Evolutionary conservation across 2,888 invertebrate genomes (phyloP).

Genomic region (Alloscopus bannaensis): DNA sequence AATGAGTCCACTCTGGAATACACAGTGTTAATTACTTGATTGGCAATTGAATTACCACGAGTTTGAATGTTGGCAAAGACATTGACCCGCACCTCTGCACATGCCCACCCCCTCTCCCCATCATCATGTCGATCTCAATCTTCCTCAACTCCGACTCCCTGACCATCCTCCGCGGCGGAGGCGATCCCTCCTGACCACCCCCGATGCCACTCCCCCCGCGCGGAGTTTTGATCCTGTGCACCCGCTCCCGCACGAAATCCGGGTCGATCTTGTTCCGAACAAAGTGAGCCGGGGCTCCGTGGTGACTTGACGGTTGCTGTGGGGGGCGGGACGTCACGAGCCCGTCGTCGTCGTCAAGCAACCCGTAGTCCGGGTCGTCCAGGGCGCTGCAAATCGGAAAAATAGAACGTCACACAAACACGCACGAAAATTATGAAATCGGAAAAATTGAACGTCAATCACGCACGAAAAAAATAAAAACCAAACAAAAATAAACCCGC

Average conservation of each 20-base stretch:
- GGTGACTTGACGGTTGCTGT: no score
- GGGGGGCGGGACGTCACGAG: slow-evolving; percentile 14
- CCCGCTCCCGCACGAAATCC: slow-evolving; percentile 68
- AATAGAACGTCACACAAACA: slow-evolving; percentile 3
- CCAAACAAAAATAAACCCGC: not conserved
- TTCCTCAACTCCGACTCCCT: slow-evolving; percentile 61
- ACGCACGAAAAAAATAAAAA: not conserved
- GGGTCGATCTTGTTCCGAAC: slow-evolving; percentile 67
- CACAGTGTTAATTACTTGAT: not conserved
- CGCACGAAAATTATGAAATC: not conserved
- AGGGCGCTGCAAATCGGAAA: not conserved
- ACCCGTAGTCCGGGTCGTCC: slow-evolving; percentile 22
- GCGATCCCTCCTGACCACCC: not conserved
- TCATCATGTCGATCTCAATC: slow-evolving; percentile 27
- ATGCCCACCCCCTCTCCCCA: slow-evolving; percentile 1
- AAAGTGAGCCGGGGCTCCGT: no score
- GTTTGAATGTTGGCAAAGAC: no score
- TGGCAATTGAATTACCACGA: not conserved
- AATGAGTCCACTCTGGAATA: slow-evolving; percentile 4
- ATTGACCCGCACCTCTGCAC: not conserved
- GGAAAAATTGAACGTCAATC: slow-evolving; percentile 12
- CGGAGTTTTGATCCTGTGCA: slow-evolving; percentile 57
- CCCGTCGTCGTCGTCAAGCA: no score
- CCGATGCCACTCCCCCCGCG: slow-evolving; percentile 10
- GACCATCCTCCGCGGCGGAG: slow-evolving; percentile 66